Evolutionary conservation across 2,797 vertebrate genomes (phyloP).

Genomic region (Trachops cirrhosus): DNA sequence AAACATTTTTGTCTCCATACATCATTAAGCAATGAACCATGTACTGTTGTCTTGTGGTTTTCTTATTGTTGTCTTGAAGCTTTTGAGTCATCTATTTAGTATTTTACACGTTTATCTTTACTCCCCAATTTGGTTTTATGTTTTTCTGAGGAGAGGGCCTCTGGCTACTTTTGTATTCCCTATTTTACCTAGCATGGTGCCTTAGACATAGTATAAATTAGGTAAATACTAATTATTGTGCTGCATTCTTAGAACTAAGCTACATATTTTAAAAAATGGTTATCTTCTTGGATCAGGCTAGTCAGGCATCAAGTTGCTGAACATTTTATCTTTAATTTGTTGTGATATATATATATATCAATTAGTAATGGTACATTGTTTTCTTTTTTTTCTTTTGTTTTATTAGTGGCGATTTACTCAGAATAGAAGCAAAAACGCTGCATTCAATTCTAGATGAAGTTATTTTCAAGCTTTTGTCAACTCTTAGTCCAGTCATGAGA

Average conservation of each 20-base stretch:
- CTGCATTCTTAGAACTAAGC: slow-evolving; percentile 24
- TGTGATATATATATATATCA: neutral
- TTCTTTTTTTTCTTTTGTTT: slow-evolving; percentile 29
- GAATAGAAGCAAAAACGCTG: slow-evolving; percentile 82
- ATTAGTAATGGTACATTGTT: neutral
- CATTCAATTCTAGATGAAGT: slow-evolving; percentile 90
- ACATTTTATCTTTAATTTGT: slow-evolving; percentile 44
- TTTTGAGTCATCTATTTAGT: slow-evolving; percentile 28
- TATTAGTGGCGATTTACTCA: slow-evolving; percentile 84
- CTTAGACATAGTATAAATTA: neutral
- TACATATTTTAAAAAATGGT: neutral
- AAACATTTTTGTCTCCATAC: neutral
- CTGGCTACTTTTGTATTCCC: slow-evolving; percentile 20
- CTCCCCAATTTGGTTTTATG: neutral
- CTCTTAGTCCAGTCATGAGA: slow-evolving; percentile 87
- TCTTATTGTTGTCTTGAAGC: slow-evolving; percentile 8
- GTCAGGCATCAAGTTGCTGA: neutral
- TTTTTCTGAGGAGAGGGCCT: neutral
- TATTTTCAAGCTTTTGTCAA: slow-evolving; percentile 91
- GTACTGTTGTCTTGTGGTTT: slow-evolving; percentile 5
- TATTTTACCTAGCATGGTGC: slow-evolving; percentile 2
- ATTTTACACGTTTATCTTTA: slow-evolving; percentile 17
- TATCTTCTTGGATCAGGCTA: neutral
- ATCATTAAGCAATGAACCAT: neutral
- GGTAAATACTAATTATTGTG: slow-evolving; percentile 31